Evolutionary conservation across 2,113 vertebrate genomes (phyloP).

Genomic region (Anguilla japonica): DNA sequence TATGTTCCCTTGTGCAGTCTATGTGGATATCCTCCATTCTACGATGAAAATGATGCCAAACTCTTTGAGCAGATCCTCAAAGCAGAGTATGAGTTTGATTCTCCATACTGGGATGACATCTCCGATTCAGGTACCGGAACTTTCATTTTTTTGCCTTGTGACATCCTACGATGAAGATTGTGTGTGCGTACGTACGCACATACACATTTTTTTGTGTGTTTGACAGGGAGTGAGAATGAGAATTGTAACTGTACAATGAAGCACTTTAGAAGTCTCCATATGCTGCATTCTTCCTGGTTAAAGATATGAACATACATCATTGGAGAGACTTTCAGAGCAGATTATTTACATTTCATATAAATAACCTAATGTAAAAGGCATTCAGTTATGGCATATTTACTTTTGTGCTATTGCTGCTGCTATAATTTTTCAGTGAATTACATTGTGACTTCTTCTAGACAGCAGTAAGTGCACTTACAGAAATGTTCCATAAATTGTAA

Average conservation of each 20-base stretch:
- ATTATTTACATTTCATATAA: background rate
- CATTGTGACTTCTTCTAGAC: background rate
- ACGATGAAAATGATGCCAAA: conserved; percentile 94
- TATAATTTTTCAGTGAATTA: background rate
- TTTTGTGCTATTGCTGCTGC: background rate
- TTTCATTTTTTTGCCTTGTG: background rate
- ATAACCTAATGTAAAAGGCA: background rate
- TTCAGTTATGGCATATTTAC: background rate
- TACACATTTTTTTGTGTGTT: background rate
- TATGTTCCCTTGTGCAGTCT: conserved; percentile 68
- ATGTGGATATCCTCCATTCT: conserved; percentile 96
- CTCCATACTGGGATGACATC: conserved; percentile 98
- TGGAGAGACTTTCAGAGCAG: background rate
- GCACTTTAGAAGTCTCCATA: background rate
- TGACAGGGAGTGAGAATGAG: background rate
- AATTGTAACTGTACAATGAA: background rate
- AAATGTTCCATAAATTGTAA: background rate
- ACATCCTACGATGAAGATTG: background rate
- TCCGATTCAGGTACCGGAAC: conserved; percentile 86
- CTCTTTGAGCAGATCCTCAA: conserved; percentile 97
- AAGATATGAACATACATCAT: background rate
- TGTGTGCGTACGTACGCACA: background rate
- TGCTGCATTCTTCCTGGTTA: background rate
- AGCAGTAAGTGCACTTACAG: background rate
- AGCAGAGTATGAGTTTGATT: conserved; percentile 96